Evolutionary conservation across 1,140 invertebrate species (phyloP).

Genomic region (Dendrolimus kikuchii): DNA sequence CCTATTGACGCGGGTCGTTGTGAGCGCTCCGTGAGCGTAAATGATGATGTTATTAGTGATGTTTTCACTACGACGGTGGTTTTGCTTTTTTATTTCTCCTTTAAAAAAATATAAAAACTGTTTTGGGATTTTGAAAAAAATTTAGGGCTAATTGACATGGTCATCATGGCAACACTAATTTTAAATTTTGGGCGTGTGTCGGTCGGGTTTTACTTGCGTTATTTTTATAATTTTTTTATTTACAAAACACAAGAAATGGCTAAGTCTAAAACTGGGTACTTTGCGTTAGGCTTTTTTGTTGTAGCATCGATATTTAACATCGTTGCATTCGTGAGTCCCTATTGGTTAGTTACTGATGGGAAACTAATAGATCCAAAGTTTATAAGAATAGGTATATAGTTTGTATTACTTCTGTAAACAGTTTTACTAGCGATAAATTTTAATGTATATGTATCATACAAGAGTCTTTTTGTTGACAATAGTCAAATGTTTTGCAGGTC

Average conservation of each 20-base stretch:
- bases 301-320: slow-evolving; percentile 84
- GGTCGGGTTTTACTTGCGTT: slow-evolving; percentile 14
- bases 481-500: slow-evolving; percentile 74
- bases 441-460: background rate
- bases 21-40: too few species aligned
- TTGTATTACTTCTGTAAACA: background rate
- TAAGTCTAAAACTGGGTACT: slow-evolving; percentile 78
- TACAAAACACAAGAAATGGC: slow-evolving; percentile 19
- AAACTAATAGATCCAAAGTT: slow-evolving; percentile 85
- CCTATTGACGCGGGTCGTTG: too few species aligned
- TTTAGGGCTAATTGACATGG: slow-evolving; percentile 1
- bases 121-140: slow-evolving; percentile 3
- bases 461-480: background rate
- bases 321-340: slow-evolving; percentile 92
- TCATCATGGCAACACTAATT: background rate
- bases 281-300: slow-evolving; percentile 78
- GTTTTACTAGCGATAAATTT: background rate
- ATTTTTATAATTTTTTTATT: slow-evolving; percentile 4
- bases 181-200: slow-evolving; percentile 2
- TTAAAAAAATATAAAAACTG: too few species aligned
- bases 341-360: slow-evolving; percentile 93
- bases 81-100: too few species aligned
- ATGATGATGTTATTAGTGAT: too few species aligned
- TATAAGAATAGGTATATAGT: slow-evolving; percentile 82
- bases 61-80: too few species aligned